Conservation (phyloP, 2,888 invertebrate genomes). For the Branchellion lobata region DNA sequence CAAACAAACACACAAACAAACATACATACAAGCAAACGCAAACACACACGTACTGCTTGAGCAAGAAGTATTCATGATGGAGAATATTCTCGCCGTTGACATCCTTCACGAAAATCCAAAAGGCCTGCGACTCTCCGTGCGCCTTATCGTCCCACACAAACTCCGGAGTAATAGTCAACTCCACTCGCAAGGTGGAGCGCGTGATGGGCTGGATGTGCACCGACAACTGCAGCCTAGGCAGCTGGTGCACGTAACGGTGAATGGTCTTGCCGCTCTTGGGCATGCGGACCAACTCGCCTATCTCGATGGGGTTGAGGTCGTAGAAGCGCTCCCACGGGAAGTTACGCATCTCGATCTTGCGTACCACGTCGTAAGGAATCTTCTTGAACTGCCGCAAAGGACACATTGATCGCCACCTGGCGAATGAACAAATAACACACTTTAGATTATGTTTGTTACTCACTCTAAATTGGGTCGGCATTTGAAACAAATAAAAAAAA, state of each 20-base stretch:
- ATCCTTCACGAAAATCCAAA: constrained; percentile 70
- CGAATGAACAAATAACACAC: too few species aligned
- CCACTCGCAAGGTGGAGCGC: constrained; percentile 80
- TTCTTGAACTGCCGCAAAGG: constrained; percentile 93
- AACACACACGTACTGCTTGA: constrained; percentile 69
- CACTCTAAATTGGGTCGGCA: neutral
- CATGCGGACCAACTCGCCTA: constrained; percentile 86
- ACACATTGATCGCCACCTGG: constrained; percentile 94
- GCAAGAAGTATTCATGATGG: constrained; percentile 90
- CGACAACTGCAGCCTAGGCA: constrained; percentile 87
- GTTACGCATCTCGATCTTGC: constrained; percentile 93
- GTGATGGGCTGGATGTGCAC: constrained; percentile 98
- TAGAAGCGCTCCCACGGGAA: constrained; percentile 74
- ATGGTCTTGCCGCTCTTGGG: constrained; percentile 91
- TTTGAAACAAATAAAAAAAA: neutral
- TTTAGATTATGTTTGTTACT: neutral
- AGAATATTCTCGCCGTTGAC: constrained; percentile 72
- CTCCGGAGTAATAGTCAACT: constrained; percentile 94
- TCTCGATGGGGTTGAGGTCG: constrained; percentile 93
- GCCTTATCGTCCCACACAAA: constrained; percentile 99
- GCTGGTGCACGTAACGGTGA: constrained; percentile 89
- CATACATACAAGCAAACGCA: neutral
- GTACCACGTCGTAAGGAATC: constrained; percentile 93
- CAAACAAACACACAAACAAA: neutral
- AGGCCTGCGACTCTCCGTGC: constrained; percentile 70